Base-by-base conservation (phyloP, 1,140 invertebrate species). In the Acyrthosiphon pisum region DNA sequence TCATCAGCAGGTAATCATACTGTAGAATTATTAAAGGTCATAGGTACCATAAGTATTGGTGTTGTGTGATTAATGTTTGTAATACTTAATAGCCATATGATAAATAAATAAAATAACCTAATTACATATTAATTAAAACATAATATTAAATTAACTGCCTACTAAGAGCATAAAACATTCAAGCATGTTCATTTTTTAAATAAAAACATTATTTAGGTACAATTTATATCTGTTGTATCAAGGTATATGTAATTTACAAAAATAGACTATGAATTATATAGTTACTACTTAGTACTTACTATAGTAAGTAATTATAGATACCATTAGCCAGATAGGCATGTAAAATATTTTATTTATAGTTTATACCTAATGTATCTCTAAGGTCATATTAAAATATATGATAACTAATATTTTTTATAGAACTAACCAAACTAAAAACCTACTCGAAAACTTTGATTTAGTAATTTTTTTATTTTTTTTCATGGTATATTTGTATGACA, bases 291-390 rank as follows among this genome's bases (percentile, higher is more conserved):
- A 60, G 41, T 41, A 41, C 41, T 41, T 41, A 41, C 41, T 41
- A 41, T 41, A 41, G 2, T 41, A 41, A 41, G 41, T 41, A 41
- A 41, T 41, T 41, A 14, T 68, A 68, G 60, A n/a, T n/a, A 76
- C 60, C n/a, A 76, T 76, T n/a, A 76, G 30, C 14, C 60, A 76
- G 14, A 30, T 76, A 35, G 30, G 60, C 18, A 76, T 76, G 60
- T 76, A 76, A 76, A n/a, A 76, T 76, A 76, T 76, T n/a, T 76
- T 76, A 76, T 76, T 76, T 76, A n/a, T n/a, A n/a, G n/a, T n/a
- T n/a, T n/a, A 35, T 76, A 76, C 60, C 11, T n/a, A 18, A 76
- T 68, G 30, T 68, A n/a, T 68, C 60, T 76, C 30, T 76, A 76
- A 76, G n/a, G n/a, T 76, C 60, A 76, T 35, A 76, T n/a, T n/a